Base-by-base conservation (phyloP, 2,797 vertebrate species). In the Anomalospiza imberbis region DNA sequence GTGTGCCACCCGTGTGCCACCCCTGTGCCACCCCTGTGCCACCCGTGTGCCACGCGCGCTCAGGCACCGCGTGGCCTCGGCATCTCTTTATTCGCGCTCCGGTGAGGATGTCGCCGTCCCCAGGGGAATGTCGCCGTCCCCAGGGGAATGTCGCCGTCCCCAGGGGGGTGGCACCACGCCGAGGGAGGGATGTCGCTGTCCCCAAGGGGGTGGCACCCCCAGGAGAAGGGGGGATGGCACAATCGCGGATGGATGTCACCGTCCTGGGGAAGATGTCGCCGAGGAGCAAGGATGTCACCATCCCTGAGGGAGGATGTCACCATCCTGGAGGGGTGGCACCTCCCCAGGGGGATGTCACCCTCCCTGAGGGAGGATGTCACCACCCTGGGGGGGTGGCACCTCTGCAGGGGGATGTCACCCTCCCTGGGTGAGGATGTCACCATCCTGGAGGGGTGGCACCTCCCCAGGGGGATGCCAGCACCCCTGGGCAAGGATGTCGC, bases 371-470 rank as follows among this genome's bases (percentile, higher is more conserved):
- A 17, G 16, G 36, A 28, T 38, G 57, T 13, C 61, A 17, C 38
- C 60, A 0, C 6, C 1, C 12, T 1, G 3, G 3, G 5, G 6
- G n/a, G n/a, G n/a, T n/a, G n/a, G n/a, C n/a, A n/a, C n/a, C n/a
- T n/a, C n/a, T n/a, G n/a, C n/a, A n/a, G n/a, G n/a, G n/a, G n/a
- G n/a, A n/a, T n/a, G n/a, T n/a, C n/a, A n/a, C n/a, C n/a, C n/a
- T n/a, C n/a, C n/a, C n/a, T n/a, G n/a, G n/a, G n/a, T n/a, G n/a
- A n/a, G n/a, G n/a, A n/a, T n/a, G n/a, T n/a, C n/a, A n/a, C n/a
- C n/a, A n/a, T n/a, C n/a, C n/a, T n/a, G n/a, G n/a, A n/a, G n/a
- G n/a, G n/a, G n/a, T n/a, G n/a, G n/a, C n/a, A n/a, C n/a, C n/a
- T n/a, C n/a, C n/a, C n/a, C n/a, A n/a, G n/a, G n/a, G n/a, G n/a